Evolutionary conservation across 2,888 invertebrate species (phyloP).

Genomic region (Tipula lateralis): DNA sequence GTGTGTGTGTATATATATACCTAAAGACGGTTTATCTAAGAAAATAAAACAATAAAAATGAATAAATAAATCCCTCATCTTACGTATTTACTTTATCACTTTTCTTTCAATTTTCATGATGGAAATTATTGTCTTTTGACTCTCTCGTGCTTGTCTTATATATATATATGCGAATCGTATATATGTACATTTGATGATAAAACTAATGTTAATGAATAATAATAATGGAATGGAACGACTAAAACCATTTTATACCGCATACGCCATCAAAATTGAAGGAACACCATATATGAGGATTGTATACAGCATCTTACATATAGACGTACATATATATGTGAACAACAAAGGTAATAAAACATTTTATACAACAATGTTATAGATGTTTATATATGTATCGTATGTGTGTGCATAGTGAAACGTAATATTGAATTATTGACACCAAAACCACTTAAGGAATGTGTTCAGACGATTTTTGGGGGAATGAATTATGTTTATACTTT

Average conservation of each 20-base stretch:
- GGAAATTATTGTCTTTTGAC: constrained; percentile 11
- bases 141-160: background rate
- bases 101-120: background rate
- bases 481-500: no score
- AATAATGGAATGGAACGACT: background rate
- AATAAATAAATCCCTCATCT: constrained; percentile 6
- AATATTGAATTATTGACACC: background rate
- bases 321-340: background rate
- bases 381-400: background rate
- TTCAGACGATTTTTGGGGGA: background rate
- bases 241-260: background rate
- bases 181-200: background rate
- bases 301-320: background rate
- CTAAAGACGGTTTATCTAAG: background rate
- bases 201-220: background rate
- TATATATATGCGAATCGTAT: background rate
- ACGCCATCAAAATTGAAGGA: background rate
- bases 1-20: background rate
- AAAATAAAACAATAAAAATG: constrained; percentile 11
- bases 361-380: background rate
- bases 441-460: background rate
- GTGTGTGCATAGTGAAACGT: background rate
- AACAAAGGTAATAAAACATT: background rate
- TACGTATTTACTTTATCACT: background rate
- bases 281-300: background rate